A percentile compares a stretch with the other conserved stretches of the same genome.
Conservation (phyloP, 2,113 vertebrate genomes). For the Lichenostomus cassidix region DNA sequence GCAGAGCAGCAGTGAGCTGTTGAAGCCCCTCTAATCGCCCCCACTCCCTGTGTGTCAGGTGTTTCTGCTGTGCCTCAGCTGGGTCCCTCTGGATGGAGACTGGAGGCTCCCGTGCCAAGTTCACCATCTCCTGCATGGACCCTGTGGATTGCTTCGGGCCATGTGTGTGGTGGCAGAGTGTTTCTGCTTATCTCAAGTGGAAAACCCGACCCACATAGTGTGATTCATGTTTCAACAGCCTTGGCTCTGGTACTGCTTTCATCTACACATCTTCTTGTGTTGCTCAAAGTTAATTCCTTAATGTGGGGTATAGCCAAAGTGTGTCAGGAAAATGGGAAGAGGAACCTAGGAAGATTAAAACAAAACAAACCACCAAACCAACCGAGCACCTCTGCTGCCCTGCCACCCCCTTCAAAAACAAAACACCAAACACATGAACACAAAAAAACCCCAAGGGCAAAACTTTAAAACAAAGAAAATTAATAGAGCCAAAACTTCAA, state of each 20-base stretch:
- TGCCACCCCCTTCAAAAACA: accelerated
- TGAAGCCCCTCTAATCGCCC: neutral
- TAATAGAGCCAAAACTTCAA: neutral
- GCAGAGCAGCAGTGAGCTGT: neutral
- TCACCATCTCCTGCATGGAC: accelerated
- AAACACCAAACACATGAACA: neutral
- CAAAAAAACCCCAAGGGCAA: accelerated
- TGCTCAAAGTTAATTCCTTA: neutral
- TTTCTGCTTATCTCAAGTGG: neutral
- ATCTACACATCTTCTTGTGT: neutral
- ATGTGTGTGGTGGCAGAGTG: neutral
- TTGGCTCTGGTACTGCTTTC: neutral
- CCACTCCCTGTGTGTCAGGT: neutral
- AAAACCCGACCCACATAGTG: neutral
- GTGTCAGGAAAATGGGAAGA: neutral
- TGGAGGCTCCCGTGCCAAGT: neutral
- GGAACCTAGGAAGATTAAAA: neutral
- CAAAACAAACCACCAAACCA: neutral
- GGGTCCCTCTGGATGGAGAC: neutral
- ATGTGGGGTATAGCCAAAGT: neutral
- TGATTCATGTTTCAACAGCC: neutral
- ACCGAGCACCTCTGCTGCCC: neutral
- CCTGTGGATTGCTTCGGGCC: neutral
- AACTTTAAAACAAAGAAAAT: neutral
- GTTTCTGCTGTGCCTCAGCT: neutral